Conservation (phyloP, 2,888 invertebrate species). For the Eledona agricola region DNA sequence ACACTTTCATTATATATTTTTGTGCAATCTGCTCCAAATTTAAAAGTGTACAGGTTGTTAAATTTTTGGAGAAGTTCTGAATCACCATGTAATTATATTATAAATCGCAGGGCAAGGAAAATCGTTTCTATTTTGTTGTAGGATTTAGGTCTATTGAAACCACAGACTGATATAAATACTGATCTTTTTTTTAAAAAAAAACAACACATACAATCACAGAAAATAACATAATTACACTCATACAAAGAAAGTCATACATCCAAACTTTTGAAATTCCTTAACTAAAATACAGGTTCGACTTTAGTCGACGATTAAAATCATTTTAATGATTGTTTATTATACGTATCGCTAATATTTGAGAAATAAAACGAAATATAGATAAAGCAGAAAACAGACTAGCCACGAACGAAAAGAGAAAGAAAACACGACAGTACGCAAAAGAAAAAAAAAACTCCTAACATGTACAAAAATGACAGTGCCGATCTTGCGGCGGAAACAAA, state of each 20-base stretch:
- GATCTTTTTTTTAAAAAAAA: constrained; percentile 53
- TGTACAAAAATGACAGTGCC: too few relatives aligned
- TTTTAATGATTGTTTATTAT: constrained; percentile 53
- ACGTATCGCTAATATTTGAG: constrained; percentile 38
- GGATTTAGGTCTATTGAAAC: constrained; percentile 6
- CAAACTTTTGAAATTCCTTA: constrained; percentile 47
- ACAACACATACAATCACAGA: constrained; percentile 57
- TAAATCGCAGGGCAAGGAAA: too few relatives aligned
- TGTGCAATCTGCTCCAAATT: too few relatives aligned
- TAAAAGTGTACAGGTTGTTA: too few relatives aligned
- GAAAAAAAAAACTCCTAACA: constrained; percentile 40
- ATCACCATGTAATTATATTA: too few relatives aligned
- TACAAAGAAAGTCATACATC: constrained; percentile 50
- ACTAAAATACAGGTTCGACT: constrained; percentile 41
- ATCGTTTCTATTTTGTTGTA: too few relatives aligned
- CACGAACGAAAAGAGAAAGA: constrained; percentile 50
- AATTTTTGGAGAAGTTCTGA: too few relatives aligned
- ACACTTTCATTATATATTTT: too few relatives aligned
- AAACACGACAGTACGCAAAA: too few relatives aligned
- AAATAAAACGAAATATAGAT: constrained; percentile 31
- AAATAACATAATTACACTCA: constrained; percentile 58
- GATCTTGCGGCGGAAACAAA: constrained; percentile 40
- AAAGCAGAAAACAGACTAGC: constrained; percentile 51
- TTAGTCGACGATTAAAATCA: constrained; percentile 37
- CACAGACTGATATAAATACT: constrained; percentile 51